Evolutionary conservation across 2,888 invertebrate species (phyloP), one percentile per base, ranked within the genome.

Genomic region (Drosophila paucipuncta): DNA sequence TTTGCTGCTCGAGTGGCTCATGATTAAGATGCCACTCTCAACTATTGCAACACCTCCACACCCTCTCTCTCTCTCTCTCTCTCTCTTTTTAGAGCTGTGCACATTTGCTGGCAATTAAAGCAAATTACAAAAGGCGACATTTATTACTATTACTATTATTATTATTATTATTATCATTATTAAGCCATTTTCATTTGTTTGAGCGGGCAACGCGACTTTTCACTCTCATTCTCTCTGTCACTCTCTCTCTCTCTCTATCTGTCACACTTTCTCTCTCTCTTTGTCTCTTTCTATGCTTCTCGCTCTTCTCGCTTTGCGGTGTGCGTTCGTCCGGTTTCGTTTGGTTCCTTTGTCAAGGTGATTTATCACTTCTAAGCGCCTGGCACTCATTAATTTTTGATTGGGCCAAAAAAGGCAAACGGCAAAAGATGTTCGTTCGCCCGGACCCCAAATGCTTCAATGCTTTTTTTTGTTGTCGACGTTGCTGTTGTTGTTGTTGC

Each of bases 331-430:
- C 28, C 54, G 37, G 64, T 57, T 54, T 35, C 28, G 61, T 64
- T 66, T 28, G 57, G 11, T 72, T 82, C 90, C 88, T 88, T 83
- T 88, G 86, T 91, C 84, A 81, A 90, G 89, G 89, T 90, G 90
- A 90, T 90, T 90, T 90, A 90, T 91, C 89, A 91, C 89, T 84
- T 90, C 88, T 90, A 88, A 91, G 90, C 90, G 91, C 84, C 80
- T 85, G 91, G 90, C 90, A 85, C 91, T 91, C 90, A 90, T 90
- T 90, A 91, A 90, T 91, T 91, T 90, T 91, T 91, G 90, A 90
- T 90, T 91, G 90, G 91, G 82, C 89, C 88, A 86, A 70, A 82
- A 84, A 81, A 81, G 81, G 84, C 80, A 80, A 81, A 41, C 81
- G 78, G 81, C 73, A 58, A 67, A 81, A 81, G 82, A 84, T 81